Evolutionary conservation across 2,113 vertebrate species (phyloP), one percentile per base, ranked within the genome.

Genomic region (Pomatorhinus ruficollis): DNA sequence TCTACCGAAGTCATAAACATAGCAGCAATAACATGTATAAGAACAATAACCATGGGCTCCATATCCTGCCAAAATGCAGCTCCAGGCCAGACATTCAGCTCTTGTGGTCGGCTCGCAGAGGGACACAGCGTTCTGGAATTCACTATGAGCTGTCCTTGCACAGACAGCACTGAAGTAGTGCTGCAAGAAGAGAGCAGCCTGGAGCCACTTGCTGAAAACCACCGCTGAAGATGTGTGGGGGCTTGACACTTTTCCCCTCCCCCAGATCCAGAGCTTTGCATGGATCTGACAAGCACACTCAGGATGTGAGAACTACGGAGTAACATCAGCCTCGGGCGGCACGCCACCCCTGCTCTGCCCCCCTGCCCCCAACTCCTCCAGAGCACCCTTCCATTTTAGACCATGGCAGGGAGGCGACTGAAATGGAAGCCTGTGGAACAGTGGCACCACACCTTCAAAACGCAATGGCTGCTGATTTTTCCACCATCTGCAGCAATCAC

Each of bases 1-100:
- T 35, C 18, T 27, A 40, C 27, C 5, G 2, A 83, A 52, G 12
- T 24, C 57, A 76, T 5, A 60, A 85, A 59, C 54, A 56, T 0
- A 76, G 69, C 35, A 37, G 44, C 81, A 93, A 12, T 37, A 83
- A 50, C 35, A 83, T 1, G 16, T 14, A 64, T 50, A 63, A 89
- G 56, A 89, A 91, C 71, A 87, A 69, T 56, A 91, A 91, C 53
- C 2, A 0, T 11, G 28, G 31, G 23, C n/a, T 31, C 40, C 77
- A 12, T 5, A 70, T 70, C 87, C 66, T 84, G 81, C 60, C 69
- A 49, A 57, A 91, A 93, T 64, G 37, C 84, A 87, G 70, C 87
- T 72, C 57, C 78, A 59, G 81, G 61, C 53, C 89, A 94, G 65
- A 72, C 4, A 1, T 24, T 85, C 50, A 44, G 49, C 52, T 77